Evolutionary conservation across 1,140 invertebrate species (phyloP), one percentile per base, ranked within the genome.

Genomic region (Solenopsis fugax): DNA sequence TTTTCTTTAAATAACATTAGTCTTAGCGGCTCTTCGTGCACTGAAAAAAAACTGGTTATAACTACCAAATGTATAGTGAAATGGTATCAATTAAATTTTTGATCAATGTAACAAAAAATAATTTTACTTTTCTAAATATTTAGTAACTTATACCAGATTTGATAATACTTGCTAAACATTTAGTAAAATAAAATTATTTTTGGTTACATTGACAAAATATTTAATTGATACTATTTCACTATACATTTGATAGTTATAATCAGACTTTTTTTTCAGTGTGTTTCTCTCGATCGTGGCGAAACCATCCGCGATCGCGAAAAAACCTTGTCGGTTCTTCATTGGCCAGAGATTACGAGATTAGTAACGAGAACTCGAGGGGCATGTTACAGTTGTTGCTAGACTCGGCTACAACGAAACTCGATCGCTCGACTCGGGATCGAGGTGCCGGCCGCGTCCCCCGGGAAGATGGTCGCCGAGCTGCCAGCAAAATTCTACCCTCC

Each of bases 361-460:
- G 90, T 92, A 92, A 93, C 89, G 86, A 78, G 89, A 92, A 77
- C 87, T 69, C 73, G 41, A 48, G 67, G 72, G 89, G 72, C 52
- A 56, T 52, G 91, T 37, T 85, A 54, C 12, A 88, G 91, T 93
- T 93, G 80, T 90, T 91, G 78, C 65, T 62, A 54, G 73, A 84
- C 88, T 75, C 81, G 81, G 78, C 89, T 88, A 88, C 87, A 65
- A 87, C 84, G 91, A 93, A 93, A 93, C 91, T 92, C 86, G 92
- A 93, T 93, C 92, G 91, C 90, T 85, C 89, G 91, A 93, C 91
- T 92, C 86, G 78, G 71, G 88, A 91, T 93, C 87, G 89, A 94
- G 93, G 93, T 93, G 93, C 92, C 84, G 92, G 90, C 93, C 91
- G 88, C 82, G 78, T 93, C 93, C 93, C 93, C 78, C 69, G 93